phyloP scores from a whole-genome alignment of 1,140 invertebrate species.

The Homalodisca vitripennis region DNA sequence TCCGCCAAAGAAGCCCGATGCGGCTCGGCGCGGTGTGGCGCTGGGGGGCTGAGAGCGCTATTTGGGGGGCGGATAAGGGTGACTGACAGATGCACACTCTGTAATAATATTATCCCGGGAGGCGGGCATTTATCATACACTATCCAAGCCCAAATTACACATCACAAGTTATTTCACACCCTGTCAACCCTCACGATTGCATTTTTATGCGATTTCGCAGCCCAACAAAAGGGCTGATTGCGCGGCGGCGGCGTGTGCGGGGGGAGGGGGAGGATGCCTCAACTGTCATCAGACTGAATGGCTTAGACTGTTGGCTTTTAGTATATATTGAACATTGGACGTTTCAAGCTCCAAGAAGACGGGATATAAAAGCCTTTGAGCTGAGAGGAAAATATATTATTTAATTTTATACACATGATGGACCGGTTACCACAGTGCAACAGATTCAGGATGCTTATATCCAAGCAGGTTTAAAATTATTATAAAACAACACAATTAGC shows the following conservation, averaged over 20 bases:
- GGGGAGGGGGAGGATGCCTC: too few relatives aligned
- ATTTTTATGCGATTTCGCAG: slow-evolving; percentile 34
- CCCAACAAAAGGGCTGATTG: slow-evolving; percentile 33
- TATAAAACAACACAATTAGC: too few relatives aligned
- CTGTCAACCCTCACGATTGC: slow-evolving; percentile 34
- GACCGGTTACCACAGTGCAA: too few relatives aligned
- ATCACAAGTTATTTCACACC: slow-evolving; percentile 34
- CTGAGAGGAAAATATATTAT: too few relatives aligned
- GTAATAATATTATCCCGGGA: slow-evolving; percentile 24
- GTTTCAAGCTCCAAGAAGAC: too few relatives aligned
- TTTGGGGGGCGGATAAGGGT: not conserved
- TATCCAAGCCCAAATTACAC: slow-evolving; percentile 17
- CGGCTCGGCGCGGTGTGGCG: slow-evolving; percentile 1
- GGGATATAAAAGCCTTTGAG: too few relatives aligned
- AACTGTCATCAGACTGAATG: not conserved
- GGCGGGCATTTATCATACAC: slow-evolving; percentile 31
- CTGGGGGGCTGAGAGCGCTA: slow-evolving; percentile 1
- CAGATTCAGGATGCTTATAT: too few relatives aligned
- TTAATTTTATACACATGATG: too few relatives aligned
- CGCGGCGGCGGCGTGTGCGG: not conserved
- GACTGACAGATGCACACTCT: slow-evolving; percentile 19
- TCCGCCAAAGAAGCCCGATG: not conserved
- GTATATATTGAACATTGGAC: too few relatives aligned
- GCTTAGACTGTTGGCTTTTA: not conserved
- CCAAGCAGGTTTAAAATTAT: too few relatives aligned